phyloP scores from a whole-genome alignment of 2,888 invertebrate genomes.

The Hipparchia semele region DNA sequence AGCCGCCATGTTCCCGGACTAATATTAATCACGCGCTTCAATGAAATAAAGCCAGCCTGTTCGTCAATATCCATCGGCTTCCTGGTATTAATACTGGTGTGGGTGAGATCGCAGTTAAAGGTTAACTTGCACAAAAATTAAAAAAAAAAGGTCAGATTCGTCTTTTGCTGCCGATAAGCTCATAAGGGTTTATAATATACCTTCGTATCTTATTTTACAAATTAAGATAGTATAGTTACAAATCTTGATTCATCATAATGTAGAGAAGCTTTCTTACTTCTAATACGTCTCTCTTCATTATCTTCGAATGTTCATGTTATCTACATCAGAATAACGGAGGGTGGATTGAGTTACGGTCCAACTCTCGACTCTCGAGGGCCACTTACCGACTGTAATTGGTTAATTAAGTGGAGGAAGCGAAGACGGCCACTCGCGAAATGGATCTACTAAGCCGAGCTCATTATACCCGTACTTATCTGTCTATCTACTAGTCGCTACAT shows the following conservation, averaged over 20 bases:
- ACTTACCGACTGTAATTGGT: conserved; percentile 32
- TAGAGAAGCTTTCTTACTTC: background rate
- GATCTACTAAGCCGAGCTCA: conserved; percentile 20
- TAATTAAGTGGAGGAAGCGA: conserved; percentile 37
- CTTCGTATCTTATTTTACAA: background rate
- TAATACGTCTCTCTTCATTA: conserved; percentile 3
- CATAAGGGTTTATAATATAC: too few relatives aligned
- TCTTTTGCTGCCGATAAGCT: too few relatives aligned
- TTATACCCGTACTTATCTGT: conserved; percentile 24
- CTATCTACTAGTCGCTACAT: conserved; percentile 2
- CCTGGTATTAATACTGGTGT: background rate
- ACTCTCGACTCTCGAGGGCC: conserved; percentile 8
- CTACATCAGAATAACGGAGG: conserved; percentile 1
- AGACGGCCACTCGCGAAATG: conserved; percentile 16
- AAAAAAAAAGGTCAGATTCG: too few relatives aligned
- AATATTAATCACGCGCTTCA: too few relatives aligned
- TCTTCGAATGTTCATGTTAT: background rate
- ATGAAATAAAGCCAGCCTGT: too few relatives aligned
- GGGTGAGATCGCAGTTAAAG: background rate
- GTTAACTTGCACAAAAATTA: too few relatives aligned
- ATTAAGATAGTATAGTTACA: background rate
- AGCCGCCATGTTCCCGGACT: too few relatives aligned
- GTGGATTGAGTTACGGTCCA: conserved; percentile 13
- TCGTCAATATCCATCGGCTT: background rate
- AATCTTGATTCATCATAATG: background rate